phyloP scores from a whole-genome alignment of 2,888 invertebrate species.

The Griposia aprilina region DNA sequence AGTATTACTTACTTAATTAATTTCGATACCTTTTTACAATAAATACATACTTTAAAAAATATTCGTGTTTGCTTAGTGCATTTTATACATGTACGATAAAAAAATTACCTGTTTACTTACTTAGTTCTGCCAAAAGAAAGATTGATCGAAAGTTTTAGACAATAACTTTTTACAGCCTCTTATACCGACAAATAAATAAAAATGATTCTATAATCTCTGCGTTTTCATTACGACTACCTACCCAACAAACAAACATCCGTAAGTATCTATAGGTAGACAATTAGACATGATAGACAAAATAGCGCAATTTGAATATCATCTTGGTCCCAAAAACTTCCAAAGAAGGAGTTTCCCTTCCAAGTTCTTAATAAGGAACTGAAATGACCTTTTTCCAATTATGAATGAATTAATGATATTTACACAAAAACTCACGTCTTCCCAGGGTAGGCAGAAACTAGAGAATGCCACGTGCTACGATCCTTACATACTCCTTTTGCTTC shows the following conservation, averaged over 20 bases:
- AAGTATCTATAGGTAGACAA: too few species aligned
- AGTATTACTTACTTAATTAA: conserved; percentile 90
- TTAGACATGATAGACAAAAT: too few species aligned
- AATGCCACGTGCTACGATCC: too few species aligned
- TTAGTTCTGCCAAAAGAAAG: conserved; percentile 79
- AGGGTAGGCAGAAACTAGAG: too few species aligned
- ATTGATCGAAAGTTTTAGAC: conserved; percentile 87
- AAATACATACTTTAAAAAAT: conserved; percentile 71
- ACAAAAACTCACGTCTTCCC: too few species aligned
- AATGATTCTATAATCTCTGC: conserved; percentile 82
- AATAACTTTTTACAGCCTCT: conserved; percentile 89
- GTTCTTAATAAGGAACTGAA: too few species aligned
- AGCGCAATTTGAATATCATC: too few species aligned
- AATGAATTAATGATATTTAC: too few species aligned
- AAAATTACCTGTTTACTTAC: conserved; percentile 72
- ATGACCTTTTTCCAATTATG: too few species aligned
- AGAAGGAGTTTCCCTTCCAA: too few species aligned
- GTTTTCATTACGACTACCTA: conserved; percentile 75
- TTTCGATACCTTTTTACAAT: conserved; percentile 84
- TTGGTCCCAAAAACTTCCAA: too few species aligned
- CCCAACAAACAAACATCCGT: neutral
- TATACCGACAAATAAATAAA: conserved; percentile 88
- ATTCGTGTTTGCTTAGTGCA: conserved; percentile 78
- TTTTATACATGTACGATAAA: conserved; percentile 74
- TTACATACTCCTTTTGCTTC: too few species aligned